Evolutionary conservation across 2,888 invertebrate genomes (phyloP), one percentile per base, ranked within the genome.

Genomic region (Liodrosophila aerea): DNA sequence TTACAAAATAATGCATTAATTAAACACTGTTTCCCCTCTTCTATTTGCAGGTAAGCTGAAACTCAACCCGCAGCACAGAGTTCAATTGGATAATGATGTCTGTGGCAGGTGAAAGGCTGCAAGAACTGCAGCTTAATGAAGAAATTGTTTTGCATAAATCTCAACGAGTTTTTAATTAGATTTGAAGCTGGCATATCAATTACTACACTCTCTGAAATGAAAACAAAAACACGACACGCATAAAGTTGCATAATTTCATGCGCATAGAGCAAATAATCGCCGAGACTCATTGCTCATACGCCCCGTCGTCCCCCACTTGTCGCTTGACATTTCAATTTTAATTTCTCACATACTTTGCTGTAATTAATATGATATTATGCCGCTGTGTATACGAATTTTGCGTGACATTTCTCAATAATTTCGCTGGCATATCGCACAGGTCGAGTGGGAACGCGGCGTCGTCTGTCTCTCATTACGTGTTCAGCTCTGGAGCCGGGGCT

Each of bases 371-470:
- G 47, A 61, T 53, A 65, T 77, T 54, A 41, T 74, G 50, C 52
- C 43, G 62, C 40, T 30, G 4, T 3, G 13, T 13, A 16, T 18
- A 57, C n/a, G 34, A 50, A 71, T 71, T 80, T 82, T 84, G 82
- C 82, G 82, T 82, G 82, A 82, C 82, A 78, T 84, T 81, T 81
- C 67, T 72, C 78, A 78, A 82, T 82, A 84, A 81, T 74, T 78
- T 80, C 64, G 64, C 53, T 52, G 43, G 22, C 60, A 63, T 64
- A 80, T 69, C 62, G 69, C 68, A 66, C 61, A 12, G 12, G 8
- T 15, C 29, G 30, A 22, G 22, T 58, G 40, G 46, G 31, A 49
- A 58, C 51, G 64, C 54, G 60, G 45, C 77, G 66, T 22, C 22
- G 5, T 5, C 5, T 5, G 22, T 22, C 3, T 60, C 63, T 68